These are phyloP conservation scores for Lasioglossum malachurum DNA, from an alignment of 2,888 invertebrate species.

Conservation along the genomic window DNA sequence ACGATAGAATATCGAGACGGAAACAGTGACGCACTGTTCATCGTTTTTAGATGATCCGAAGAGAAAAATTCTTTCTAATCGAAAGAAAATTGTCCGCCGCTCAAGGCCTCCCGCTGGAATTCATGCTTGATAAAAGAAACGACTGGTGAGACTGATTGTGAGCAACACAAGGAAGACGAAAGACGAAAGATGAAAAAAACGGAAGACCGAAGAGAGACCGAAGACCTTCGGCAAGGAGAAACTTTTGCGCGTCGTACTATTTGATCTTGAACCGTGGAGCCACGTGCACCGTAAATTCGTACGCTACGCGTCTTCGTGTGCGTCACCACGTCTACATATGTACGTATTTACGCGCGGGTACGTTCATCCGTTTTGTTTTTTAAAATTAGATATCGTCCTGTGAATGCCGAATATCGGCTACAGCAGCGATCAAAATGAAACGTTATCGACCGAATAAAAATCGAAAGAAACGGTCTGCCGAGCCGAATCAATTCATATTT, in stretches of 20 bases:
- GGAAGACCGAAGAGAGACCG: conserved; percentile 4
- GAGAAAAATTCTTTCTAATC: background rate
- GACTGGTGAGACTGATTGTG: background rate
- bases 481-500: background rate
- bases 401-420: background rate
- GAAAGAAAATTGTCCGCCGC: background rate
- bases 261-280: conserved; percentile 34
- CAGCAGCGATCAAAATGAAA: background rate
- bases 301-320: background rate
- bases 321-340: background rate
- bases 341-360: background rate
- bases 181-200: background rate
- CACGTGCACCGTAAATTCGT: conserved; percentile 36
- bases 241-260: conserved; percentile 47
- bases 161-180: conserved; percentile 21
- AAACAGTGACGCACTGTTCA: background rate
- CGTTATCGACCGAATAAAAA: background rate
- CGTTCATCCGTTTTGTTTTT: conserved; percentile 1
- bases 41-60: background rate
- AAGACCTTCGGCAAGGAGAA: conserved; percentile 44
- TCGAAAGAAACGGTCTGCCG: background rate
- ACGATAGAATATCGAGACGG: background rate
- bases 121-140: conserved; percentile 3
- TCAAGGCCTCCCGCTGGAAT: background rate
- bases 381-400: background rate